These are phyloP conservation scores for Trichogramma dendrolimi DNA, from an alignment of 2,888 invertebrate genomes.

Conservation along the genomic window DNA sequence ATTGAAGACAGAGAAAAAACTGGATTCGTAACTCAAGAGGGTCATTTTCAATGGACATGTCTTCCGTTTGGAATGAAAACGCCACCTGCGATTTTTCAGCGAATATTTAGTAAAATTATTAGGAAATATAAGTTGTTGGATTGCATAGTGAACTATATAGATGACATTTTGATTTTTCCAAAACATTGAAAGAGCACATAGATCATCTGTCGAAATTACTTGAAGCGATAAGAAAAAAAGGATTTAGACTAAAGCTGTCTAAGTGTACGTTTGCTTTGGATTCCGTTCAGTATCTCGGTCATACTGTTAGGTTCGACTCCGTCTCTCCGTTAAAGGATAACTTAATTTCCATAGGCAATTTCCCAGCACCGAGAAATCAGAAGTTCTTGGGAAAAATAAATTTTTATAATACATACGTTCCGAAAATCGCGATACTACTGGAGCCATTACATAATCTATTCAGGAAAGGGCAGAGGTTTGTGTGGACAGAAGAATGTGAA, in stretches of 20 bases:
- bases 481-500: constrained; percentile 31
- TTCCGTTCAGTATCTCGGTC: background rate
- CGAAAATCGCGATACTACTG: constrained; percentile 14
- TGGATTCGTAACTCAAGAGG: no score
- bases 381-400: constrained; percentile 15
- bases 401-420: constrained; percentile 22
- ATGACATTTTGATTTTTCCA: constrained; percentile 25
- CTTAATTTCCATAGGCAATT: constrained; percentile 25
- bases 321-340: constrained; percentile 28
- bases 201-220: constrained; percentile 14
- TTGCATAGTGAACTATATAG: constrained; percentile 21
- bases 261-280: constrained; percentile 2
- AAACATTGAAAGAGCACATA: constrained; percentile 19
- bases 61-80: constrained; percentile 26
- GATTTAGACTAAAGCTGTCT: constrained; percentile 26
- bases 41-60: constrained; percentile 25
- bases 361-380: constrained; percentile 2
- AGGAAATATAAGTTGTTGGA: constrained; percentile 21
- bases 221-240: constrained; percentile 26
- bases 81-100: no score
- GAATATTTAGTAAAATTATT: constrained; percentile 20
- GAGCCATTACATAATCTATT: constrained; percentile 23
- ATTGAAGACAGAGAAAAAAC: constrained; percentile 28
- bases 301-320: constrained; percentile 11
- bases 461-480: constrained; percentile 29